Base-by-base conservation (phyloP, 2,888 invertebrate species). In the Hermodice carunculata region DNA sequence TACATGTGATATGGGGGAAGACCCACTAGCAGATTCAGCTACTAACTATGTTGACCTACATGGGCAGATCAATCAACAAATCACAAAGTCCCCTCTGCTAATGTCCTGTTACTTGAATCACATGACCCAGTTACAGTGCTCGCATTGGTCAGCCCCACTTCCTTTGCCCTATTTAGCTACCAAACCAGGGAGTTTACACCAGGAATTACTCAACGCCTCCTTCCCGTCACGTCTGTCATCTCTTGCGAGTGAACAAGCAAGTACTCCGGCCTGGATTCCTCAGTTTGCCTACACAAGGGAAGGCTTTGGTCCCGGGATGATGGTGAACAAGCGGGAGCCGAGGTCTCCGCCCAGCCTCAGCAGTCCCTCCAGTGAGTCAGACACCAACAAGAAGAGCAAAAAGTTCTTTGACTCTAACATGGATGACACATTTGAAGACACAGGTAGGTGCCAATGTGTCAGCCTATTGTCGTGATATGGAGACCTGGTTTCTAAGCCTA, bases 31-130 rank as follows among this genome's bases (percentile, higher is more conserved):
- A n/a, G n/a, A n/a, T n/a, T n/a, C n/a, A 19, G 34, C 29, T 2
- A 24, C 48, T 32, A 66, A 72, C 57, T 63, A 56, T 14, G 94
- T 98, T 0, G 96, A 97, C 86, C 89, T 98, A 19, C 96, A 96
- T 80, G 94, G 95, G 91, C 97, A 98, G 88, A 92, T 95, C 29
- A 94, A 94, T 83, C 90, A 91, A 75, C 94, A 96, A 0, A 97
- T 98, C 70, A 92, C 94, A 5, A 95, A 96, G 79, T 97, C 97
- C 0, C 96, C 97, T 0, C 88, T 98, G 58, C 88, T 98, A 0
- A 95, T 98, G 95, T 93, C 95, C 3, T 96, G 96, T 80, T 98
- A 98, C 83, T 91, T 94, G 82, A 92, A 92, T 63, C 96, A 97
- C 85, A 88, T 98, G 80, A 94, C 95, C 2, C 96, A 96, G 87